These are phyloP conservation scores for Lobophora halterata DNA, from an alignment of 2,888 invertebrate species.

Conservation along the genomic window DNA sequence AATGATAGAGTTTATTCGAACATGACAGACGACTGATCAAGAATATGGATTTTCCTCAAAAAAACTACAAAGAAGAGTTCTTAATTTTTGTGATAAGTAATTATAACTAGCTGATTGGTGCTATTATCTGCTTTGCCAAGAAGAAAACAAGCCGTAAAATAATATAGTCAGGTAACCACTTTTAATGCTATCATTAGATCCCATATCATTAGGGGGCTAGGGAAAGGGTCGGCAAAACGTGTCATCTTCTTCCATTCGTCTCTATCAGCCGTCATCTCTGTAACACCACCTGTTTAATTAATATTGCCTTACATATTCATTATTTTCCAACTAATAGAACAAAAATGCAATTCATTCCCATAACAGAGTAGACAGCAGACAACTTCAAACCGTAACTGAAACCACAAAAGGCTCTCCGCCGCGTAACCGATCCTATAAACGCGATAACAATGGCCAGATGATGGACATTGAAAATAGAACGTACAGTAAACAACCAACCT, in stretches of 20 bases:
- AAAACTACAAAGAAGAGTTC: conserved; percentile 1
- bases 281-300: too few species aligned
- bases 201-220: too few species aligned
- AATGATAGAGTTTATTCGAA: conserved; percentile 28
- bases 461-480: conserved; percentile 78
- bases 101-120: too few species aligned
- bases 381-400: conserved; percentile 25
- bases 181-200: too few species aligned
- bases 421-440: conserved; percentile 61
- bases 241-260: too few species aligned
- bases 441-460: conserved; percentile 78
- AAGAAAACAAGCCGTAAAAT: too few species aligned
- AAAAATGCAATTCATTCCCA: conserved; percentile 8
- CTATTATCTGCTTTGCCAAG: too few species aligned
- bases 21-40: conserved; percentile 4
- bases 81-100: not conserved
- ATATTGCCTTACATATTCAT: conserved; percentile 1
- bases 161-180: too few species aligned
- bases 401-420: conserved; percentile 55
- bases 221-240: too few species aligned
- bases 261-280: too few species aligned
- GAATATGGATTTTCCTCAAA: not conserved
- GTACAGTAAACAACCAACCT: conserved; percentile 76
- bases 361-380: conserved; percentile 15
- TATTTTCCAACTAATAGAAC: not conserved